phyloP scores from a whole-genome alignment of 2,113 vertebrate species.

The Phoenicopterus ruber region DNA sequence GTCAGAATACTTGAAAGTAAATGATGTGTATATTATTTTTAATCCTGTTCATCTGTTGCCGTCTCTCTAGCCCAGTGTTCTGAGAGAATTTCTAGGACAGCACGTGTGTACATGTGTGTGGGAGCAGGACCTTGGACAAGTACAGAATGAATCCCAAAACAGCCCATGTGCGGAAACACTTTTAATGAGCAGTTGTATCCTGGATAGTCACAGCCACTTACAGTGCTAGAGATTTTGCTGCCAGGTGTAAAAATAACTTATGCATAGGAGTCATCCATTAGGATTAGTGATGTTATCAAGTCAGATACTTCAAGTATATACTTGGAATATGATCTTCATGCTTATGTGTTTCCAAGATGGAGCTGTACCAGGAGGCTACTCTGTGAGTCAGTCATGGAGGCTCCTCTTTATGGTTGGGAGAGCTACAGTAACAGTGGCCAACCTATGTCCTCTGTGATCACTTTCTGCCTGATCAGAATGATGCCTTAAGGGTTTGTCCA shows the following conservation, averaged over 20 bases:
- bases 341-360: not conserved
- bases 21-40: not conserved
- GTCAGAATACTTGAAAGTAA: not conserved
- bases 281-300: not conserved
- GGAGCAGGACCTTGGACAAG: not conserved
- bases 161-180: not conserved
- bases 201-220: not conserved
- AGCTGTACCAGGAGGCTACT: not conserved
- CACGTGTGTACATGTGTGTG: not conserved
- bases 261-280: not conserved
- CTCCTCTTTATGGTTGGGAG: not conserved
- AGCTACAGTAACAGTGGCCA: not conserved
- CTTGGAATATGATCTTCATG: not conserved
- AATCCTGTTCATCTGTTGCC: not conserved
- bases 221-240: not conserved
- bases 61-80: not conserved
- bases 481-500: not conserved
- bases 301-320: not conserved
- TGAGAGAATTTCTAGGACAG: not conserved
- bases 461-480: not conserved
- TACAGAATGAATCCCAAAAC: not conserved
- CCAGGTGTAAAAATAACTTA: not conserved
- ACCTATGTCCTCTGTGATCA: not conserved
- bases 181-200: not conserved
- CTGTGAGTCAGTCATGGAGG: not conserved